Base-by-base conservation (phyloP, 2,888 invertebrate species). In the Cosmorhoe ocellata region DNA sequence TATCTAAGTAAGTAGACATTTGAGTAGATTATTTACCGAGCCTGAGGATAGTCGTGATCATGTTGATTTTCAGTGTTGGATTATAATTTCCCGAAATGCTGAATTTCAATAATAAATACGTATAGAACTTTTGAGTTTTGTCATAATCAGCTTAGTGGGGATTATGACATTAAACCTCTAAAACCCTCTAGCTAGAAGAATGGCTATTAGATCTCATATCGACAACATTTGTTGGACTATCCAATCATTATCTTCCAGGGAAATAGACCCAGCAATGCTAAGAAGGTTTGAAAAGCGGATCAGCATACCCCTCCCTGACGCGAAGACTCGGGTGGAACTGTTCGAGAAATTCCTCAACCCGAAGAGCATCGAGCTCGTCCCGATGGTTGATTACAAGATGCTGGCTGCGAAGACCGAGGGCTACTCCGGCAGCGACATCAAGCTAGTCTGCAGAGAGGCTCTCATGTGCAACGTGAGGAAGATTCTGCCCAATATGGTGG, bases 381-480 rank as follows among this genome's bases (percentile, higher is more conserved):
- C 81, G 0, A 73, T 84, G 11, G 68, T 81, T 2, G 84, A 92
- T 47, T 89, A 91, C 32, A 61, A 76, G 2, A 75, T 83, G 26
- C 67, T 95, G 59, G 90, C 93, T 0, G 63, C 76, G 3, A 72
- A 83, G 44, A 96, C 96, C 0, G 92, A 93, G 9, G 93, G 94
- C 2, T 98, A 96, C 74, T 97, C 98, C 0, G 97, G 97, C 0
- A 96, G 97, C 8, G 98, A 98, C 73, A 93, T 98, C 39, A 94
- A 95, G 67, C 84, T 95, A 58, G 93, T 96, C 24, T 97, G 97
- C 75, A 98, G 98, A 79, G 97, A 98, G 89, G 95, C 96, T 0
- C 93, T 95, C 48, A 97, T 98, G 96, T 89, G 91, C 22, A 92
- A 94, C 18, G 91, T 97, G 14, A 91, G 97, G 69, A 94, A 93